Base-by-base conservation (phyloP, 2,888 invertebrate genomes). In the Seira sanloemensis region DNA sequence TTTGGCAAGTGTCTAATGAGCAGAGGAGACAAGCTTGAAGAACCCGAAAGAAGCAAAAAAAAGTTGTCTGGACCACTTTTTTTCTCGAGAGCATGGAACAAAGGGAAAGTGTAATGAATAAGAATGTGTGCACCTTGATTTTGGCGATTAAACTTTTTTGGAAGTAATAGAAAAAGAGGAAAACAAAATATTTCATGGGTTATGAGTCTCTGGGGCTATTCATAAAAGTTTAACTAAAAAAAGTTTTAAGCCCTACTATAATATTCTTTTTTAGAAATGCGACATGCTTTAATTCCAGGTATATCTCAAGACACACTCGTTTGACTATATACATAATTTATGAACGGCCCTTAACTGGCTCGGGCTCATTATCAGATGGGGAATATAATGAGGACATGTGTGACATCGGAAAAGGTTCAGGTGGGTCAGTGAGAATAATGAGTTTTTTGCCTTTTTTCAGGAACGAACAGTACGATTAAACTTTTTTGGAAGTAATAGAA, bases 391-490 rank as follows among this genome's bases (percentile, higher is more conserved):
- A n/a, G n/a, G n/a, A n/a, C n/a, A n/a, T n/a, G n/a, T n/a, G n/a
- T n/a, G n/a, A n/a, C n/a, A n/a, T n/a, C n/a, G n/a, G n/a, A n/a
- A n/a, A n/a, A n/a, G n/a, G 18, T 26, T 26, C 5, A 26, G 25
- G 69, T 12, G 25, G 69, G 27, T 26, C 19, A 5, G 58, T n/a
- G n/a, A n/a, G n/a, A n/a, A n/a, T 58, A 58, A 58, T 58, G 7
- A 4, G 12, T 58, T 58, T 58, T 58, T 4, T n/a, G 23, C 9
- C 18, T 79, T 26, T 50, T 26, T 67, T 2, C 76, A 86, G 86
- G 86, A 86, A 73, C 79, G 83, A 68, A 46, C 75, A 65, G 50
- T 78, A 24, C 81, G 58, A 58, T 58, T 58, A 58, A 58, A 58
- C 58, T 4, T 58, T 7, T 12, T 58, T 9, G 58, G 58, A 58